Evolutionary conservation across 2,797 vertebrate genomes (phyloP).

Genomic region (Fundulus diaphanus): DNA sequence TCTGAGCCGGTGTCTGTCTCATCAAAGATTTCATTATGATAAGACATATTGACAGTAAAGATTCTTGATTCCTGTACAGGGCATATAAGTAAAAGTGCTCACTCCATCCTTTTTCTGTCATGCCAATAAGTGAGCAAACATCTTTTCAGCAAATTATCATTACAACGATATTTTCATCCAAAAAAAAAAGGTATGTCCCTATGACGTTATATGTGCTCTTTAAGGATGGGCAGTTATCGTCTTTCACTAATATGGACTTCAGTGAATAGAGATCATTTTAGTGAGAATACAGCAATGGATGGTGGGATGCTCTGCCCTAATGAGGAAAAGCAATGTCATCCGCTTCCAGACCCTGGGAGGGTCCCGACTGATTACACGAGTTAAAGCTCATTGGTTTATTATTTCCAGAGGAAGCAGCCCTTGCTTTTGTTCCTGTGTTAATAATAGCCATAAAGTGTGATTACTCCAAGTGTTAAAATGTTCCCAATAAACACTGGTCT

Average conservation of each 20-base stretch:
- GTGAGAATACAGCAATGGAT: constrained; percentile 33
- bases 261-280: constrained; percentile 13
- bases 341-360: constrained; percentile 51
- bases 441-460: constrained; percentile 74
- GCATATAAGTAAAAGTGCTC: not conserved
- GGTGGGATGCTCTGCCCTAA: constrained; percentile 48
- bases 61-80: not conserved
- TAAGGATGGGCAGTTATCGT: not conserved
- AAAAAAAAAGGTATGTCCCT: not conserved
- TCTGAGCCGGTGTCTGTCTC: too few species aligned
- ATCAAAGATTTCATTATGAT: too few species aligned
- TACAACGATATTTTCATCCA: too few species aligned
- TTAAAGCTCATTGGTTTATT: constrained; percentile 61
- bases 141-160: not conserved
- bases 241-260: constrained; percentile 22
- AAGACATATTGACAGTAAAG: too few species aligned
- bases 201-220: not conserved
- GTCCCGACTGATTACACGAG: constrained; percentile 67
- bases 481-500: constrained; percentile 71
- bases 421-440: constrained; percentile 63
- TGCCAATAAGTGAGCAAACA: not conserved
- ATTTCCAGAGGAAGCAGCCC: constrained; percentile 59
- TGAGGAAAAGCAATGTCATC: constrained; percentile 44
- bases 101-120: not conserved
- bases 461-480: constrained; percentile 75